Evolutionary conservation across 2,113 vertebrate species (phyloP), one percentile per base, ranked within the genome.

Genomic region (Sterrhoptilus dennistouni): DNA sequence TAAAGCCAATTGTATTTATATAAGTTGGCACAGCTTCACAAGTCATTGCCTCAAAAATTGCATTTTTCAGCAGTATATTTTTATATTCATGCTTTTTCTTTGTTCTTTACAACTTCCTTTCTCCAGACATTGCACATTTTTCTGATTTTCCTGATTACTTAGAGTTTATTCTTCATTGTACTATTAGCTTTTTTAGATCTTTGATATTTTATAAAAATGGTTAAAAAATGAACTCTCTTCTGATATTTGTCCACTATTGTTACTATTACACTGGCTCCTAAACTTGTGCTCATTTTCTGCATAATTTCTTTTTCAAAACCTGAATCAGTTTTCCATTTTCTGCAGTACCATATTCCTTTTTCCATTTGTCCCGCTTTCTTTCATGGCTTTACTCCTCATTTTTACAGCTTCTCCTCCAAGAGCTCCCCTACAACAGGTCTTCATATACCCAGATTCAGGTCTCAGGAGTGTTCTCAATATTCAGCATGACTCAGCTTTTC

Each of bases 41-140:
- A 78, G 28, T 61, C 53, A 14, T 91, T 94, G 90, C 25, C 22
- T 78, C 81, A 65, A 59, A 69, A 87, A 33, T 25, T 50, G 36
- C 10, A 52, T 70, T 88, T 92, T 90, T 87, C 82, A 75, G 78
- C 60, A 75, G 9, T 59, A n/a, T 71, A 59, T 68, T 63, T 87
- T 89, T 70, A 42, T 77, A 61, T 36, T 47, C 35, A 23, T 60
- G 35, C 4, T 36, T 91, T 64, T 91, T 52, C 36, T 83, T 85
- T 92, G 38, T 50, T 89, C 59, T 95, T 89, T 89, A 80, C 40
- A 86, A 64, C 66, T 88, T 97, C 24, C 40, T 87, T 96, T 94
- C 57, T 89, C 25, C 14, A 76, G 57, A 90, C 15, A 64, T 33
- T 45, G 53, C 44, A 88, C 40, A 76, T 85, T 85, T 82, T 95